Base-by-base conservation (phyloP, 2,888 invertebrate genomes). In the Xylota sylvarum region DNA sequence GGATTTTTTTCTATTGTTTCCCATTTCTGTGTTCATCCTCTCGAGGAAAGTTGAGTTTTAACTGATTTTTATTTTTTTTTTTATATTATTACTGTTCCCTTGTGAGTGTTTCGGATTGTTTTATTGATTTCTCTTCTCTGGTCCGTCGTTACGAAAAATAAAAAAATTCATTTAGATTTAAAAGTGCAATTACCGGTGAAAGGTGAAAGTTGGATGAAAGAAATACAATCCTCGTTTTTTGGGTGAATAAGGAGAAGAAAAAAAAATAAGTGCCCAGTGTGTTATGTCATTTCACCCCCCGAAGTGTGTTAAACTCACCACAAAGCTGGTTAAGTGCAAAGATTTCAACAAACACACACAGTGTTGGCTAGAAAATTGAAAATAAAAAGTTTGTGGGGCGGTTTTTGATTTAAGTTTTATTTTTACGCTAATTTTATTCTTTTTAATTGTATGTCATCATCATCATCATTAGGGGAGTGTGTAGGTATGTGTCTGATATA, bases 211-310 rank as follows among this genome's bases (percentile, higher is more conserved):
- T n/a, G n/a, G n/a, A n/a, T n/a, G n/a, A n/a, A 48, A 3, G 23
- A 23, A 40, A 46, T 23, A 65, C 55, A n/a, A 4, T 73, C 23
- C 17, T 37, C 37, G 2, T 37, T 37, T 9, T 70, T 76, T 43
- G 14, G 52, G 17, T 43, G 35, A 17, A 64, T 23, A 23, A 23
- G 23, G 23, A 10, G 30, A 35, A 50, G 14, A 55, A 48, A 40
- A n/a, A n/a, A 17, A 12, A 14, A 50, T 1, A 73, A 62, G 37
- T 60, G 32, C 37, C 69, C 64, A 76, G 69, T 43, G 80, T 85
- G 81, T 85, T 85, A 85, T 85, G 85, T 85, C 85, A 85, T 81
- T 80, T 76, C 32, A 65, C 30, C 69, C 55, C 74, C 14, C 40
- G 55, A 17, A 73, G 67, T 58, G 67, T 58, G 30, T 14, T 27